Conservation (phyloP, 2,113 vertebrate genomes). For the Indicator indicator region DNA sequence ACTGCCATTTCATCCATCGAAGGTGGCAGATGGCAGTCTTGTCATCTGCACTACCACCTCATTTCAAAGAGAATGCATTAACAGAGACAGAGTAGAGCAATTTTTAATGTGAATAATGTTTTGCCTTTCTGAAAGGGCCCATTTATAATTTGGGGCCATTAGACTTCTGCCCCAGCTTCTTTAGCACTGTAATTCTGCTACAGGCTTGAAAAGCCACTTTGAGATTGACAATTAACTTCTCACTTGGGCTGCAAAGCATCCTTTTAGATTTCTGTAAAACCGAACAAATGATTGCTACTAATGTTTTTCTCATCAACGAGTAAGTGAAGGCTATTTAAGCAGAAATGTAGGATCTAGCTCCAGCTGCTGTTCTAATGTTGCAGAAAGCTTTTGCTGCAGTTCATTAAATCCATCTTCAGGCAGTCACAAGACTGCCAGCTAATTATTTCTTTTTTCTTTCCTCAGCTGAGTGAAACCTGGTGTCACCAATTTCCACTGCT, state of each 20-base stretch:
- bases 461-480: neutral
- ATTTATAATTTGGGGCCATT: neutral
- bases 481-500: neutral
- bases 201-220: neutral
- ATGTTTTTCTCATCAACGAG: conserved; percentile 46
- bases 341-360: conserved; percentile 24
- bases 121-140: neutral
- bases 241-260: neutral
- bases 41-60: neutral
- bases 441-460: conserved; percentile 46
- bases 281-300: conserved; percentile 34
- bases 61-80: neutral
- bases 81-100: neutral
- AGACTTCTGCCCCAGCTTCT: neutral
- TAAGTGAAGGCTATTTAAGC: conserved; percentile 39
- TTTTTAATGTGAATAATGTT: neutral
- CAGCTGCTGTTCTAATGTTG: conserved; percentile 66
- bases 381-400: conserved; percentile 61
- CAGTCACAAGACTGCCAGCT: conserved; percentile 34
- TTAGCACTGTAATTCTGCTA: neutral
- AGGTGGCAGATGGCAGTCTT: neutral
- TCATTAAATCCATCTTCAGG: conserved; percentile 73
- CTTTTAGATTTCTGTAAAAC: conserved; percentile 24
- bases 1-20: neutral
- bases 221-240: conserved; percentile 4